Conservation (phyloP, 1,140 invertebrate species). For the Pseudomyrmex cubaensis region DNA sequence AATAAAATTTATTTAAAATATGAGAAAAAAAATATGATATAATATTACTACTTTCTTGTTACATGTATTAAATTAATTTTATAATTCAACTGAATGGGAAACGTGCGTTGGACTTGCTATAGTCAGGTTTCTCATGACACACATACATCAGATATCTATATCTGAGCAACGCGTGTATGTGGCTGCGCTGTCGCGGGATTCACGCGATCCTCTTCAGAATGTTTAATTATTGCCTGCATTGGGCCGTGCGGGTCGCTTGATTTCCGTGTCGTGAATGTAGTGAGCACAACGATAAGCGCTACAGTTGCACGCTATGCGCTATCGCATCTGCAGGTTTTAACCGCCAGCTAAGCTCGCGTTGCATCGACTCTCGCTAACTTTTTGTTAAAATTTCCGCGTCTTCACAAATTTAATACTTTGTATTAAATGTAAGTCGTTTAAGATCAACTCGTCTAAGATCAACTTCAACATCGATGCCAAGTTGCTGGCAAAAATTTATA, state of each 20-base stretch:
- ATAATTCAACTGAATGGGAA: not conserved
- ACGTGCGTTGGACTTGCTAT: too few species aligned
- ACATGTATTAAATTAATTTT: not conserved
- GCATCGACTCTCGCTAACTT: conserved; percentile 1
- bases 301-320: conserved; percentile 18
- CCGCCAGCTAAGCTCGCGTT: not conserved
- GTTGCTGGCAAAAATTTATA: too few species aligned
- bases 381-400: not conserved
- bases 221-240: conserved; percentile 19
- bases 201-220: conserved; percentile 20
- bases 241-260: conserved; percentile 1
- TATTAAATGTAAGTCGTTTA: not conserved
- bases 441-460: not conserved
- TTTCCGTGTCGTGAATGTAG: not conserved
- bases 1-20: too few species aligned
- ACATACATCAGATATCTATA: not conserved
- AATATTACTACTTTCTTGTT: too few species aligned
- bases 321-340: conserved; percentile 11
- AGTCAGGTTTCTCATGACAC: not conserved
- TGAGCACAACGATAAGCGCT: not conserved
- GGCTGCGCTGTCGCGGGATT: not conserved
- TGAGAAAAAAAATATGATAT: too few species aligned
- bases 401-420: not conserved
- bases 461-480: not conserved
- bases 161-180: too few species aligned